Evolutionary conservation across 2,888 invertebrate species (phyloP).

Genomic region (Emesis furor): DNA sequence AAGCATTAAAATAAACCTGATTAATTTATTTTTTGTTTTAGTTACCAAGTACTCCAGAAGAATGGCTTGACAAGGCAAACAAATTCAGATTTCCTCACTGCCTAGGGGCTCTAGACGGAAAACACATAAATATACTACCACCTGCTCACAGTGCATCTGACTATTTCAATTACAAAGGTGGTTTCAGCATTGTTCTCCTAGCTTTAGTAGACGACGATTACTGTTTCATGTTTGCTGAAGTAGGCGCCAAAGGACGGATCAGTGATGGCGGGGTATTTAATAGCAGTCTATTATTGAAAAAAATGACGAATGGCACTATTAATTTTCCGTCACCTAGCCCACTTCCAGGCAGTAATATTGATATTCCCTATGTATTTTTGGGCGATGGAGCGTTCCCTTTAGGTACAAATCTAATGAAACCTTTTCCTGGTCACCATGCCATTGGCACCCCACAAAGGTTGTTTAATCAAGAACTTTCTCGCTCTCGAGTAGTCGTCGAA

Average conservation of each 20-base stretch:
- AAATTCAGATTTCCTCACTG: slow-evolving; percentile 27
- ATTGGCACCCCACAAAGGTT: slow-evolving; percentile 71
- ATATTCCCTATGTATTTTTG: slow-evolving; percentile 58
- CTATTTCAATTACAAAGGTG: slow-evolving; percentile 68
- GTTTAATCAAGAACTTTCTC: slow-evolving; percentile 72
- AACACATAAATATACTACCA: too few species aligned
- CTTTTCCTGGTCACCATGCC: slow-evolving; percentile 75
- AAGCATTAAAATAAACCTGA: too few species aligned
- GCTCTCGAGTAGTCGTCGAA: slow-evolving; percentile 73
- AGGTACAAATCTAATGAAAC: slow-evolving; percentile 76
- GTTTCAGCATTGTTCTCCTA: slow-evolving; percentile 70
- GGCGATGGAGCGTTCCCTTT: slow-evolving; percentile 63
- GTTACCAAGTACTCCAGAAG: too few species aligned
- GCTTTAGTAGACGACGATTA: slow-evolving; percentile 71
- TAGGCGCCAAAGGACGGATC: slow-evolving; percentile 62
- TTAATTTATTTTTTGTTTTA: too few species aligned
- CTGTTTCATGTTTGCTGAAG: slow-evolving; percentile 69
- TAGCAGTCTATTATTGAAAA: slow-evolving; percentile 49
- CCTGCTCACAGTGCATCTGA: slow-evolving; percentile 43
- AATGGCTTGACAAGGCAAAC: neutral
- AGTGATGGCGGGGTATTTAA: slow-evolving; percentile 34
- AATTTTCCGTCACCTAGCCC: slow-evolving; percentile 69
- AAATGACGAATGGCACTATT: slow-evolving; percentile 51
- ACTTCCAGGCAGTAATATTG: slow-evolving; percentile 2
- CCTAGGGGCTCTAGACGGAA: slow-evolving; percentile 32